Evolutionary conservation across 2,797 vertebrate species (phyloP), one percentile per base, ranked within the genome.

Genomic region (Onychomys torridus): DNA sequence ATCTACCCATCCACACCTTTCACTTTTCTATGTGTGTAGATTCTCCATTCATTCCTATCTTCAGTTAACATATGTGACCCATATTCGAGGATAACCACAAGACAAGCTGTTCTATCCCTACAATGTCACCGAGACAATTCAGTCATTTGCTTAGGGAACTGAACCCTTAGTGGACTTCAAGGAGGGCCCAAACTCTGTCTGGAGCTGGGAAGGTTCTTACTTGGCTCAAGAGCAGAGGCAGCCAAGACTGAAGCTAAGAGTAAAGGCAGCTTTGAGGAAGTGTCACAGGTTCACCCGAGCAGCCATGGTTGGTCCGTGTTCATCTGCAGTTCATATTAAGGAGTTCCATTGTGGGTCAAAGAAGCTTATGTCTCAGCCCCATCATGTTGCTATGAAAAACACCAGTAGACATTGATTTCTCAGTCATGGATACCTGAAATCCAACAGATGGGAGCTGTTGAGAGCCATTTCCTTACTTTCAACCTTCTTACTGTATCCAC

Each of bases 291-390:
- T 6, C 37, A 3, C 7, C n/a, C 27, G 27, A 9, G 37, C 57
- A 49, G 55, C 3, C 7, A 12, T n/a, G 88, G 32, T 10, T 49
- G 8, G 59, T 52, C 6, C 11, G 2, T 73, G n/a, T 37, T 11
- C 2, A 0, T 32, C 23, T 55, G 46, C 11, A 16, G 16, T 19
- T 34, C 49, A 2, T 0, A 0, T 4, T 23, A 6, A 16, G 49
- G 29, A 21, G 0, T 34, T 27, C 9, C 16, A 59, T n/a, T 59
- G 9, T n/a, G 0, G 9, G 49, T 23, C 65, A n/a, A 37, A 34
- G 61, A 81, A 25, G 2, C 25, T 10, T 25, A 46, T 25, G 34
- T 52, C 59, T 57, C 23, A 29, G 49, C 37, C 34, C 32, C 1
- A 0, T 37, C 40, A 43, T 5, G 14, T 5, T 21, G 5, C 71